Evolutionary conservation across 1,140 invertebrate genomes (phyloP).

Genomic region (Brachionus plicatilis): DNA sequence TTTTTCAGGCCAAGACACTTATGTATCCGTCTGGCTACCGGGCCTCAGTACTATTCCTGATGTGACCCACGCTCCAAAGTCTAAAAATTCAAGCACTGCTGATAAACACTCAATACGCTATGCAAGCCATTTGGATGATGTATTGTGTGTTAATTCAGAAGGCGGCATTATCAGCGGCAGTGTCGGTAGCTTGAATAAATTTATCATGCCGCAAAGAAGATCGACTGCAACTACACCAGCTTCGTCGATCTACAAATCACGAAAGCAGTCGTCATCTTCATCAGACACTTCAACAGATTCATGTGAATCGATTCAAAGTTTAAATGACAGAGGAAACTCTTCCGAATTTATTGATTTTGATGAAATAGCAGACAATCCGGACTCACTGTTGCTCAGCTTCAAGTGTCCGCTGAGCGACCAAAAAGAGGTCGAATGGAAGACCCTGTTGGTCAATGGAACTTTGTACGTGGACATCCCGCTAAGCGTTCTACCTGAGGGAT

Average conservation of each 20-base stretch:
- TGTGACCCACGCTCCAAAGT: conserved; percentile 68
- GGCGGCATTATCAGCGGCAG: conserved; percentile 69
- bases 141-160: conserved; percentile 61
- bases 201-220: not conserved
- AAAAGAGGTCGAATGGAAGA: conserved; percentile 70
- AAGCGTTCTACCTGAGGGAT: conserved; percentile 74
- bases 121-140: not conserved
- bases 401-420: conserved; percentile 71
- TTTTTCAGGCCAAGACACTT: conserved; percentile 60
- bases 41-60: conserved; percentile 97
- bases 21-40: conserved; percentile 86
- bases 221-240: not conserved
- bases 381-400: conserved; percentile 58
- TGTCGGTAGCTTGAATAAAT: conserved; percentile 35
- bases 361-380: conserved; percentile 44
- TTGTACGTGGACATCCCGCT: conserved; percentile 80
- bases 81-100: conserved; percentile 1
- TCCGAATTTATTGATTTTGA: conserved; percentile 37
- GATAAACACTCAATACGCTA: conserved; percentile 19
- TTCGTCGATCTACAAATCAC: conserved; percentile 4
- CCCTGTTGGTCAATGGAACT: conserved; percentile 69
- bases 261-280: conserved; percentile 36
- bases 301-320: conserved; percentile 16
- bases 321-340: conserved; percentile 22
- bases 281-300: conserved; percentile 25